Evolutionary conservation across 2,113 vertebrate species (phyloP).

Genomic region (Salvelinus namaycush): DNA sequence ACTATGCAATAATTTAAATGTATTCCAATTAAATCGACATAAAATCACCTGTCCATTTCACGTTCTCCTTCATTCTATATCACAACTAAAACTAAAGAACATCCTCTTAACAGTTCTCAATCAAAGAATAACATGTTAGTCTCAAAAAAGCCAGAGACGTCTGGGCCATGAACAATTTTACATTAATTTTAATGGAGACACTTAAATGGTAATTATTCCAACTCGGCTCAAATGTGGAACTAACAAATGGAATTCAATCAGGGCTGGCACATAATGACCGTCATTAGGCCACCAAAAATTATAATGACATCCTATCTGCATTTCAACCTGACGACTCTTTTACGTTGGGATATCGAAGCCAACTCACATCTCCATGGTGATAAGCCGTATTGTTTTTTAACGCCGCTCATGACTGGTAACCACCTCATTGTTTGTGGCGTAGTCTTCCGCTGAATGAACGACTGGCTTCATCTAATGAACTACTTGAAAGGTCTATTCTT

Average conservation of each 20-base stretch:
- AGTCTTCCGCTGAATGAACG: neutral
- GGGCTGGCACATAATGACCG: constrained; percentile 92
- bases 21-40: no score
- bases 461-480: neutral
- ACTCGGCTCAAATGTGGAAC: constrained; percentile 90
- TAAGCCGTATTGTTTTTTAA: neutral
- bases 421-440: neutral
- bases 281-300: constrained; percentile 87
- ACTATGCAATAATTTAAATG: no score
- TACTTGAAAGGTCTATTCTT: neutral
- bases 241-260: constrained; percentile 96
- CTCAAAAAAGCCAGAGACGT: constrained; percentile 78
- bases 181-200: constrained; percentile 92
- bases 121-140: constrained; percentile 86
- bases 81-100: neutral
- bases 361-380: constrained; percentile 10
- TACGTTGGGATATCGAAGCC: neutral
- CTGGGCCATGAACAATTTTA: constrained; percentile 89
- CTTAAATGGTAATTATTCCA: constrained; percentile 97
- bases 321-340: constrained; percentile 81
- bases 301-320: constrained; percentile 92
- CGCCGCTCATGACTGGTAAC: neutral
- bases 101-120: constrained; percentile 80
- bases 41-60: no score
- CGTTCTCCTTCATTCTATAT: neutral